Conservation (phyloP, 1,140 invertebrate genomes). For the Drosophila biarmipes region DNA sequence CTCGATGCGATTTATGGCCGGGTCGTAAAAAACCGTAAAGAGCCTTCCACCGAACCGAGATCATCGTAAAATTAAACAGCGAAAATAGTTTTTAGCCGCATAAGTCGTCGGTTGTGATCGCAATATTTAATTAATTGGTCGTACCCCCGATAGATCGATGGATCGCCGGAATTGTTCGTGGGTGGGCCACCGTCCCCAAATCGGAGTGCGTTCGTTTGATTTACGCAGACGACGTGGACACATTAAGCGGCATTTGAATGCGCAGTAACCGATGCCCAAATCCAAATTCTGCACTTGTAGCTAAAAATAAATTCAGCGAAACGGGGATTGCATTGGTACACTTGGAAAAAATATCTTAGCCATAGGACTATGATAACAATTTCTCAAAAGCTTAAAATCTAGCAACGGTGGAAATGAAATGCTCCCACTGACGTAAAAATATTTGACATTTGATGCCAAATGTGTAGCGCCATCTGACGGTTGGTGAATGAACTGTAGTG, state of each 20-base stretch:
- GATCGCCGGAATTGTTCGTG: constrained; percentile 45
- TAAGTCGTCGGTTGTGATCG: constrained; percentile 60
- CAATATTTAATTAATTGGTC: constrained; percentile 78
- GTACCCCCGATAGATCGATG: constrained; percentile 31
- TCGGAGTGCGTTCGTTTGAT: constrained; percentile 59
- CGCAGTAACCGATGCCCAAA: constrained; percentile 30
- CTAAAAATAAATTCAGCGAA: constrained; percentile 46
- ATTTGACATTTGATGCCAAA: background rate
- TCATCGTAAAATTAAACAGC: constrained; percentile 70
- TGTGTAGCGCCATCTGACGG: constrained; percentile 25
- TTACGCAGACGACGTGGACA: constrained; percentile 66
- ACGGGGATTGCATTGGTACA: background rate
- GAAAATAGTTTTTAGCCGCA: constrained; percentile 74
- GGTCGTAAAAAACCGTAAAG: constrained; percentile 74
- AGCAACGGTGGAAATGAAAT: background rate
- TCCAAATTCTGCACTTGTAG: constrained; percentile 54
- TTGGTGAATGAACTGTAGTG: background rate
- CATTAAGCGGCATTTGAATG: constrained; percentile 70
- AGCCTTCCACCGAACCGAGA: constrained; percentile 36
- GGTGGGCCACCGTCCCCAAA: constrained; percentile 56
- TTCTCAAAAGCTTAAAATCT: background rate
- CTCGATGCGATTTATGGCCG: constrained; percentile 64
- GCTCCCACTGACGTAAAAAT: background rate
- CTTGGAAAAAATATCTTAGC: background rate
- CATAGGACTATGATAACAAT: background rate